Percentiles rank a stretch among this genome's conserved stretches.
phyloP scores from a whole-genome alignment of 1,140 invertebrate genomes.

The Zaprionus gabonicus region DNA sequence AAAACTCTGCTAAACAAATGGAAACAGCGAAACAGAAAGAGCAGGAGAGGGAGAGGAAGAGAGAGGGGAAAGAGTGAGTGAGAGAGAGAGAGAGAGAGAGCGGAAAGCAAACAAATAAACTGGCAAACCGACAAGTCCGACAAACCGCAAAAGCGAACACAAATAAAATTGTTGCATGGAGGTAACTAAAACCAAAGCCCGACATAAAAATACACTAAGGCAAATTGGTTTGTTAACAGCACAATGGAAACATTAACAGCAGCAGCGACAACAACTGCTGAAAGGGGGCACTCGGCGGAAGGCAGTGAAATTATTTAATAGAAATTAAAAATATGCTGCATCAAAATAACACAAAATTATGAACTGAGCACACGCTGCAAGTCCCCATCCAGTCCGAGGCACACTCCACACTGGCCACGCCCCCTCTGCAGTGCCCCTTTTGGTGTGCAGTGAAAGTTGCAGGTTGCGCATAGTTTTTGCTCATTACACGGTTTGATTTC shows the following conservation, averaged over 20 bases:
- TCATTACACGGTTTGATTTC: slow-evolving; percentile 69
- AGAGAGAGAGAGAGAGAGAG: not conserved
- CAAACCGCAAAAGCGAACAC: slow-evolving; percentile 46
- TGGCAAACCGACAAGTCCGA: slow-evolving; percentile 18
- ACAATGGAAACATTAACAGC: slow-evolving; percentile 5
- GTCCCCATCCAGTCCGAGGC: not conserved
- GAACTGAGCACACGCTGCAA: slow-evolving; percentile 1
- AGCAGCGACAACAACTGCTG: not conserved
- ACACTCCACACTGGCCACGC: not conserved
- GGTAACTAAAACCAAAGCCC: slow-evolving; percentile 51
- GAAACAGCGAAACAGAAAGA: slow-evolving; percentile 4
- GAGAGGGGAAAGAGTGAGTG: no score
- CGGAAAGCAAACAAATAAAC: slow-evolving; percentile 25
- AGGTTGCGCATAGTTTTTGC: slow-evolving; percentile 49
- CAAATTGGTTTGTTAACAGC: slow-evolving; percentile 48
- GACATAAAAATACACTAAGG: slow-evolving; percentile 70
- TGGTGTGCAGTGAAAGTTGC: not conserved
- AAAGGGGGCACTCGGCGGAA: not conserved
- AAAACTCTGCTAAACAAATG: slow-evolving; percentile 1
- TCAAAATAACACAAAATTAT: slow-evolving; percentile 3
- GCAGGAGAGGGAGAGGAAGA: no score
- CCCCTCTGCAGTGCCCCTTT: not conserved
- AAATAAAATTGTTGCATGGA: slow-evolving; percentile 38
- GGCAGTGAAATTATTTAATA: slow-evolving; percentile 6
- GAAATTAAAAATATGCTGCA: slow-evolving; percentile 6